Evolutionary conservation across 2,113 vertebrate species (phyloP), one percentile per base, ranked within the genome.

Genomic region (Callocephalon fimbriatum): DNA sequence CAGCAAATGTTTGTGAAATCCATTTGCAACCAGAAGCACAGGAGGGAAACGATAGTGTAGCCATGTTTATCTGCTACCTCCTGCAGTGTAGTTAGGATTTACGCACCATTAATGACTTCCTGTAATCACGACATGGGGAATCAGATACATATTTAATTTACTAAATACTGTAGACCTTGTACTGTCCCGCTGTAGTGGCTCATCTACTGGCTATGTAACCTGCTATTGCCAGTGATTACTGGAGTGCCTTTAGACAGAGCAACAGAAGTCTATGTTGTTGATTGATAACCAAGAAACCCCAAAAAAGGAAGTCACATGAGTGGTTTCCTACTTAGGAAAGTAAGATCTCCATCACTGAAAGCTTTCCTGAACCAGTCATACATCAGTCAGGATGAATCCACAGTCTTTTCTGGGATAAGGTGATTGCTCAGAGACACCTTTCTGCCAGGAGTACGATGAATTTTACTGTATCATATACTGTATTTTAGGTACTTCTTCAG

Each of bases 261-360:
- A 45, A 48, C 47, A 76, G 31, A 81, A 10, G 27, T 78, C 56
- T n/a, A 0, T 2, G 13, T 23, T 44, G 56, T 38, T 15, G 19
- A 40, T 40, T 48, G 19, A 23, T 16, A 90, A 45, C 3, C 13
- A 8, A 67, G 32, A 78, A 89, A 74, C 6, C 6, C 5, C 6
- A 3, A 32, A 78, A 82, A 66, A 12, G 0, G 3, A 42, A 7
- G 3, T 6, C 95, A 16, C 3, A 44, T 0, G 2, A 51, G 12
- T 58, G 32, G 14, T 58, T 58, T 58, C 56, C 32, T 35, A 58
- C 21, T 58, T 23, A 58, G 56, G 40, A 27, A 51, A 1, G 0
- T 2, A 9, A 15, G 13, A 44, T 38, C n/a, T 58, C 45, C 40
- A 14, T 4, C 15, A 12, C 3, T 3, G 44, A 25, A 56, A 14